A percentile compares a stretch with the other conserved stretches of the same genome.
These are phyloP conservation scores for Liopterus haemorrhoidalis DNA, from an alignment of 2,888 invertebrate species.

Conservation along the genomic window DNA sequence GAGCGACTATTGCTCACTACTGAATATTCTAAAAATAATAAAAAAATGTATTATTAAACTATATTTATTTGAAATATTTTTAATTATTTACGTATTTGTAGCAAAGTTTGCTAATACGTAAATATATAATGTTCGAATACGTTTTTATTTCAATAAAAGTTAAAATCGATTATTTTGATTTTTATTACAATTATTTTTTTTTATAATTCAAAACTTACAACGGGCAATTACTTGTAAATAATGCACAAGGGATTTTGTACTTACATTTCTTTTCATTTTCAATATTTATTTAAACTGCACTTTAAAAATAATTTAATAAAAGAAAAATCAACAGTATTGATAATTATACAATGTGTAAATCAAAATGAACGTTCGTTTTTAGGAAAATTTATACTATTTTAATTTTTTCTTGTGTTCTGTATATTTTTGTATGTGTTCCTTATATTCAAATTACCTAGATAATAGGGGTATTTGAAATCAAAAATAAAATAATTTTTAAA, in stretches of 20 bases:
- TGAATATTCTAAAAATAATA: conserved; percentile 48
- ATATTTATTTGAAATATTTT: conserved; percentile 43
- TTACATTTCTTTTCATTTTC: too few species aligned
- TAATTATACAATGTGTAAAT: neutral
- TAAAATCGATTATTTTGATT: conserved; percentile 20
- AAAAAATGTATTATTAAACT: conserved; percentile 45
- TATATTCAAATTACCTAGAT: too few species aligned
- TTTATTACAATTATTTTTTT: conserved; percentile 36
- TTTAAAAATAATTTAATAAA: conserved; percentile 23
- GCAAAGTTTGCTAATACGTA: conserved; percentile 44
- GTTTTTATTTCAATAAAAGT: conserved; percentile 43
- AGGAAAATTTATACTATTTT: conserved; percentile 36
- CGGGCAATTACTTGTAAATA: too few species aligned
- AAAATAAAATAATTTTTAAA: too few species aligned
- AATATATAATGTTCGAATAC: conserved; percentile 48
- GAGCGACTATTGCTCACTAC: conserved; percentile 48
- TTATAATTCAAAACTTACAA: conserved; percentile 2
- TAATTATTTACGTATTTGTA: conserved; percentile 21
- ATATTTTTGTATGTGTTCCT: conserved; percentile 8
- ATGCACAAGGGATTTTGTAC: too few species aligned
- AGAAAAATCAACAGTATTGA: neutral
- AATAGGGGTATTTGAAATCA: too few species aligned
- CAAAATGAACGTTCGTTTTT: conserved; percentile 23
- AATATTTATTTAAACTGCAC: conserved; percentile 44
- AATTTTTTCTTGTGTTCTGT: conserved; percentile 2